A percentile compares a stretch with the other conserved stretches of the same genome.
These are phyloP conservation scores for Drosophila sechellia DNA, from an alignment of 1,140 invertebrate genomes.

Conservation along the genomic window DNA sequence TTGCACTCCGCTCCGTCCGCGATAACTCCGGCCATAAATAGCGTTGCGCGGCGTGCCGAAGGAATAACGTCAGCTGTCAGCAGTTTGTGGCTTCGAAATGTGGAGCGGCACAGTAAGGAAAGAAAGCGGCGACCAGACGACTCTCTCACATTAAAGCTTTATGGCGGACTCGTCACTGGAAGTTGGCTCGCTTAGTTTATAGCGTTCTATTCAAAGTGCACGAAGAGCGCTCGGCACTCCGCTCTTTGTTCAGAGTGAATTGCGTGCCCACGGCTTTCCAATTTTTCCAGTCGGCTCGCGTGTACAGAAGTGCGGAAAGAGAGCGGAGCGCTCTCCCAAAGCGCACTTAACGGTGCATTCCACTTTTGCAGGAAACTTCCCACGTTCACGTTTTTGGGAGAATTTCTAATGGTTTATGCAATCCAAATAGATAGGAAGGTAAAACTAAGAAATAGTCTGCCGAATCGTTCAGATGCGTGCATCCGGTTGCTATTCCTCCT, in stretches of 20 bases:
- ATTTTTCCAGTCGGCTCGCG: slow-evolving; percentile 18
- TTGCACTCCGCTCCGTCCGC: slow-evolving; percentile 43
- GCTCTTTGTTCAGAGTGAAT: neutral
- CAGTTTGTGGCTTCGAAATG: slow-evolving; percentile 64
- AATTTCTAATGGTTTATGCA: neutral
- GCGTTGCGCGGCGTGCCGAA: slow-evolving; percentile 11
- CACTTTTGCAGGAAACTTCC: neutral
- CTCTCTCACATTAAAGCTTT: slow-evolving; percentile 38
- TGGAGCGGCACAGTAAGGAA: slow-evolving; percentile 19
- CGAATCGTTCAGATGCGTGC: neutral
- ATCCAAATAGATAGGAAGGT: neutral
- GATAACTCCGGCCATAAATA: slow-evolving; percentile 46
- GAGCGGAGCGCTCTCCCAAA: slow-evolving; percentile 8
- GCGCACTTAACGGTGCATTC: slow-evolving; percentile 5
- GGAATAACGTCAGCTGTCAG: slow-evolving; percentile 66
- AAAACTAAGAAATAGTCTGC: neutral
- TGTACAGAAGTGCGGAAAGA: slow-evolving; percentile 19
- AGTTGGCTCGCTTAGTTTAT: slow-evolving; percentile 29
- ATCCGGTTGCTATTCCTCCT: neutral
- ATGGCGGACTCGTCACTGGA: slow-evolving; percentile 44
- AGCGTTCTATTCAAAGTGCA: slow-evolving; percentile 50
- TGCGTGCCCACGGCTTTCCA: slow-evolving; percentile 5
- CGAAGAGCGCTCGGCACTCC: slow-evolving; percentile 43
- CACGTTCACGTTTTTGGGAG: neutral
- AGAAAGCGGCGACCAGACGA: neutral